Base-by-base conservation (phyloP, 2,797 vertebrate species). In the Peromyscus aztecus region DNA sequence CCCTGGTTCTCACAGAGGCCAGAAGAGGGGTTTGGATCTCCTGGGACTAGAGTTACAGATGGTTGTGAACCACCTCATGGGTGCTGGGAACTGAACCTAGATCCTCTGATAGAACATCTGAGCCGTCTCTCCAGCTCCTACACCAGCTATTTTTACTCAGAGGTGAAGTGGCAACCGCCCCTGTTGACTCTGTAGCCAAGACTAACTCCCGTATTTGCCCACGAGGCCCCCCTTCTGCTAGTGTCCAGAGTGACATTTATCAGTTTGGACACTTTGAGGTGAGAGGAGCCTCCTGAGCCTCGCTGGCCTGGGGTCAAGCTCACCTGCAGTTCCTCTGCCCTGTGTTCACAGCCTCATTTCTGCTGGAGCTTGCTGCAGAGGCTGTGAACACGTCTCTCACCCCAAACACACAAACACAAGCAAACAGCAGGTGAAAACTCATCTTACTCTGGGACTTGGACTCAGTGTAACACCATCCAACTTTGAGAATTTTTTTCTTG, bases 271-370 rank as follows among this genome's bases (percentile, higher is more conserved):
- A 84, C 83, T 76, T 71, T 67, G 27, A 85, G 37, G 46, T 37
- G 52, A 13, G 80, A 82, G 55, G 76, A 13, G 13, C 34, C 21
- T 19, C 2, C 1, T 2, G 29, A 71, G 31, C 52, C 52, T 71
- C 2, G 19, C 46, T 29, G 31, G 73, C 43, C 67, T 80, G 31
- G 7, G 3, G 11, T 76, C 21, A 24, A 6, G 67, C 2, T 69
- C 4, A 0, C 40, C 29, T 2, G 1, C 0, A 1, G 23, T 27
- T 12, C 21, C 7, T 67, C 46, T 12, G 9, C 69, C 31, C 29
- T 49, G 57, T 31, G 34, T 73, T 43, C n/a, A 71, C 10, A 43
- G 6, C 61, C 46, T 89, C 0, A 0, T 78, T 82, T n/a, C 55
- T 31, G 2, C 75, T 27, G 23, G 46, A 17, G 13, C 23, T 34